These are phyloP conservation scores for Bradypodion pumilum DNA, from an alignment of 2,797 vertebrate species.

Conservation along the genomic window DNA sequence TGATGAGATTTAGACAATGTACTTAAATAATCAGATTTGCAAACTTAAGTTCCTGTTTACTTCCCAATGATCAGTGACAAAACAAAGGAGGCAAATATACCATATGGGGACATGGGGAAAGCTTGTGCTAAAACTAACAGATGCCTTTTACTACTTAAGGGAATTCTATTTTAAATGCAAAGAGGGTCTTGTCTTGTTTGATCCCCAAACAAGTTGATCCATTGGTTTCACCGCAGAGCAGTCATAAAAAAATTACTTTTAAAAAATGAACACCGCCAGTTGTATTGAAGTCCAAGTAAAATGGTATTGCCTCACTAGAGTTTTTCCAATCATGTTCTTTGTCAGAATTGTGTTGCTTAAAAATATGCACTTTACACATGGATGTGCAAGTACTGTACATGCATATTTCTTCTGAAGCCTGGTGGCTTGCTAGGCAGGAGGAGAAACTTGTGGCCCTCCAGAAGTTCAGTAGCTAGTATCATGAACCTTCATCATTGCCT, in stretches of 20 bases:
- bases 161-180: too few species aligned
- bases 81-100: too few species aligned
- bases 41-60: too few species aligned
- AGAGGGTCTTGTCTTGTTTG: not conserved
- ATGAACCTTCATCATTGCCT: not conserved
- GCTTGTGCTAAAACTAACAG: too few species aligned
- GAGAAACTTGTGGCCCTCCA: not conserved
- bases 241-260: not conserved
- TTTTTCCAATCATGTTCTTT: not conserved
- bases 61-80: too few species aligned
- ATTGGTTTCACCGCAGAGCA: not conserved
- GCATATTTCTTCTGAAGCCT: not conserved
- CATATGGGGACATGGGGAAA: too few species aligned
- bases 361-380: not conserved
- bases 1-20: too few species aligned
- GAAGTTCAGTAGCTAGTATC: not conserved
- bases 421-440: not conserved
- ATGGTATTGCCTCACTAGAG: not conserved
- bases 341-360: not conserved
- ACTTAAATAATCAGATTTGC: too few species aligned
- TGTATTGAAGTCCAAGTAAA: not conserved
- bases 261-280: not conserved
- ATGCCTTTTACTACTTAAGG: too few species aligned
- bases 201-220: not conserved
- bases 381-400: not conserved